Evolutionary conservation across 35 echinoderm and acorn worm species (phyloP), one percentile per base, ranked within the genome.

Genomic region (Hemicentrotus pulcherrimus): DNA sequence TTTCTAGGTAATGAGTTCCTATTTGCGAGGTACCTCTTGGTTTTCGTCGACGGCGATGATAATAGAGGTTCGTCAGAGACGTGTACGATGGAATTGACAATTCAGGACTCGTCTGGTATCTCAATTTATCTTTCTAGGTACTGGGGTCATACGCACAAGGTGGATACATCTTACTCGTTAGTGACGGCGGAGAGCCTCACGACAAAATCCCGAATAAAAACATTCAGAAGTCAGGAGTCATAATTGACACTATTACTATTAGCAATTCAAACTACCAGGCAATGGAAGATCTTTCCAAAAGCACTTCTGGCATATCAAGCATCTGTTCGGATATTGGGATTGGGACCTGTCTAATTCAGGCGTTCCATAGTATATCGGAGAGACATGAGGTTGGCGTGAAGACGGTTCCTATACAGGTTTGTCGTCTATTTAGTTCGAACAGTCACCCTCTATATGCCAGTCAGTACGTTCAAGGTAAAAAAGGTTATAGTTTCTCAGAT

Each of bases 171-270:
- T 16, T 95, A 9, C 41, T 95, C 2, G 32, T 95, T 6, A 87
- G 71, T 88, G 94, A 95, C 31, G 94, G 94, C 4, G 94, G 33
- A 31, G 94, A 95, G 46, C 94, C 94, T 0, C 30, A 15, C 31
- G 89, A 88, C 9, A 47, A 15, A 47, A 85, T 88, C n/a, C 47
- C 86, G 16, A 24, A 31, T 24, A 28, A 86, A 5, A 85, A 86
- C 28, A 89, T 95, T 46, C 32, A 88, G 7, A 50, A 87, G 2
- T 22, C 94, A 11, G 94, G 94, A 31, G 94, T 95, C 35, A 48
- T 95, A 24, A 89, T 95, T 88, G 94, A 95, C 47, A 95, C 94
- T 22, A 88, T 95, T 24, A 41, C 94, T 10, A 48, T 95, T 19
- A 88, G 85, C 85, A 88, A 95, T 85, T 12, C n/a, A 22, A 85